phyloP scores from a whole-genome alignment of 2,113 vertebrate species.

The Amia ocellicauda region DNA sequence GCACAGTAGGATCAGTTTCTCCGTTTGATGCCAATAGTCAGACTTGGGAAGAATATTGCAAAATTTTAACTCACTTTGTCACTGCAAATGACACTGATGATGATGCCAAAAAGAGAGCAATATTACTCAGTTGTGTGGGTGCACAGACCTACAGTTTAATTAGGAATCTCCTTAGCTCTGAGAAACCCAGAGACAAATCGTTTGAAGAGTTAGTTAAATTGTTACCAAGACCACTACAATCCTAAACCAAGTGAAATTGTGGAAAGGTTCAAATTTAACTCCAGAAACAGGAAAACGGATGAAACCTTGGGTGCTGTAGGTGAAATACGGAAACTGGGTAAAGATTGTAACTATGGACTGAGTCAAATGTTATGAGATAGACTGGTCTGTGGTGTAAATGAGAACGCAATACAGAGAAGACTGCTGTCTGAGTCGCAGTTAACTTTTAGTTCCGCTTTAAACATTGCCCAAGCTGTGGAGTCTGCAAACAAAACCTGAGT shows the following conservation, averaged over 20 bases:
- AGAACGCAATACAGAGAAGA: not conserved
- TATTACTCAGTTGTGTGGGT: constrained; percentile 11
- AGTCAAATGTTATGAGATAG: no score
- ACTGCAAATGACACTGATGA: constrained; percentile 9
- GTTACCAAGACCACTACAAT: constrained; percentile 17
- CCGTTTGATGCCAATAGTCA: no score
- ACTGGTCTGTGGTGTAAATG: constrained; percentile 1
- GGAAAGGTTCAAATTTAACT: not conserved
- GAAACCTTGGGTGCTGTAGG: not conserved
- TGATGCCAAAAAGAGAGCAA: constrained; percentile 2
- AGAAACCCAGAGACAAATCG: constrained; percentile 9
- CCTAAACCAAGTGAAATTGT: constrained; percentile 15
- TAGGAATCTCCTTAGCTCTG: constrained; percentile 16
- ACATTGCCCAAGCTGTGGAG: not conserved
- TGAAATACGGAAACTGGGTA: not conserved
- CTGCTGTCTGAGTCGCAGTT: not conserved
- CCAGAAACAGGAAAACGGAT: not conserved
- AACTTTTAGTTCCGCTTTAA: not conserved
- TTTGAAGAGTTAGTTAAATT: constrained; percentile 15
- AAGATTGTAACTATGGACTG: constrained; percentile 7
- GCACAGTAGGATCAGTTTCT: no score
- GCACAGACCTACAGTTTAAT: constrained; percentile 20
- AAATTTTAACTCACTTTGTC: constrained; percentile 19
- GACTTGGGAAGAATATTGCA: not conserved
- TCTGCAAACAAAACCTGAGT: not conserved